A percentile compares a stretch with the other conserved stretches of the same genome.
These are phyloP conservation scores for Tigriopus californicus DNA, from an alignment of 2,888 invertebrate species.

Conservation along the genomic window DNA sequence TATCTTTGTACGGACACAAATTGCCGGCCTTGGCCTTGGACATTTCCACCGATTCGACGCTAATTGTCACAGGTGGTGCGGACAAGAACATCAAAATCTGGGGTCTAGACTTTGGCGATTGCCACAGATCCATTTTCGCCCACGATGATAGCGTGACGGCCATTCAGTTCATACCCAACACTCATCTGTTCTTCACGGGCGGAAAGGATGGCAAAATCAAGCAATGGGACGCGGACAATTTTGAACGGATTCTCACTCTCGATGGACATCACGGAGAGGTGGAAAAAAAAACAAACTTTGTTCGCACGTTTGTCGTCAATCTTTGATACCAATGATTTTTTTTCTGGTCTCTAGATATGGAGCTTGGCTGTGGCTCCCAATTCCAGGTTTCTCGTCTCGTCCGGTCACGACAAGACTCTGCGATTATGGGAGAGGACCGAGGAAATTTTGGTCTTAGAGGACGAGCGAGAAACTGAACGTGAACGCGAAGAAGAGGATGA, in stretches of 20 bases:
- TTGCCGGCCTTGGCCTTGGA: slow-evolving; percentile 82
- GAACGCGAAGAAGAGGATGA: slow-evolving; percentile 37
- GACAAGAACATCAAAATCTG: slow-evolving; percentile 92
- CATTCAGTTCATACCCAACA: slow-evolving; percentile 68
- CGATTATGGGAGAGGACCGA: slow-evolving; percentile 66
- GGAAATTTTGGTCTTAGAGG: slow-evolving; percentile 78
- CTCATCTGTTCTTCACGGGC: slow-evolving; percentile 79
- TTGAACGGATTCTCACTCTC: slow-evolving; percentile 69
- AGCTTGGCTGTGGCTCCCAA: slow-evolving; percentile 48
- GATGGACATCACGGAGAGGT: slow-evolving; percentile 36
- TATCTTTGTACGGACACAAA: slow-evolving; percentile 88
- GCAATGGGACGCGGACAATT: slow-evolving; percentile 90
- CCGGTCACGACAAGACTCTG: slow-evolving; percentile 71
- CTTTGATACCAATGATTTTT: slow-evolving; percentile 16
- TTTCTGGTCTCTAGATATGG: slow-evolving; percentile 35
- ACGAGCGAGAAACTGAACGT: slow-evolving; percentile 67
- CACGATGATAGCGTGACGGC: slow-evolving; percentile 87
- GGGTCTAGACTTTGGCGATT: slow-evolving; percentile 57
- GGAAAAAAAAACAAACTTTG: neutral
- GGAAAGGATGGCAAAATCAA: slow-evolving; percentile 86
- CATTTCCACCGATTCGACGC: slow-evolving; percentile 63
- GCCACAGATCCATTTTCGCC: slow-evolving; percentile 55
- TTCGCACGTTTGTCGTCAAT: neutral
- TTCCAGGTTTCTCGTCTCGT: slow-evolving; percentile 48
- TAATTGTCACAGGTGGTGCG: slow-evolving; percentile 83